phyloP scores from a whole-genome alignment of 2,113 vertebrate species.

The Nicator chloris region DNA sequence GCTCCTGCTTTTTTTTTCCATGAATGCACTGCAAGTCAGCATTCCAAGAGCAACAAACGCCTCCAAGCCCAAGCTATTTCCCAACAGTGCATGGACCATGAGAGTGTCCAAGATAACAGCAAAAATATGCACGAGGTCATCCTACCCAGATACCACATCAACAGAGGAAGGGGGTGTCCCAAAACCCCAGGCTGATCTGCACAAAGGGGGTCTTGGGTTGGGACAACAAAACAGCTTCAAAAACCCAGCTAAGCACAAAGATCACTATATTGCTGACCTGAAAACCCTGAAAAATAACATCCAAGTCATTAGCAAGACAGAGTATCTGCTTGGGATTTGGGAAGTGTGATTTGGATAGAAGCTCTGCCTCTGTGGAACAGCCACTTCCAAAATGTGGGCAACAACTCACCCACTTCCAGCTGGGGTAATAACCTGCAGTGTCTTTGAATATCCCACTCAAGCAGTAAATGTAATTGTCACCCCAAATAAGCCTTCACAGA shows the following conservation, averaged over 20 bases:
- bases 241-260: not conserved
- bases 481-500: not conserved
- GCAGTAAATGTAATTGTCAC: not conserved
- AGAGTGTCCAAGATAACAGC: not conserved
- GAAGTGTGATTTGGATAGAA: not conserved
- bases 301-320: not conserved
- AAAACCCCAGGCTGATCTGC: not conserved
- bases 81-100: not conserved
- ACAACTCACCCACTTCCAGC: not conserved
- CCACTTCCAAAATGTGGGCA: not conserved
- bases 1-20: conserved; percentile 40
- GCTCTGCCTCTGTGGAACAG: not conserved
- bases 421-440: not conserved
- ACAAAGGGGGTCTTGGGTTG: not conserved
- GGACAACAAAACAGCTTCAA: not conserved
- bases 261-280: not conserved
- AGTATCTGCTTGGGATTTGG: not conserved
- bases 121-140: not conserved
- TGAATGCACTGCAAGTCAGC: not conserved
- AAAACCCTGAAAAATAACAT: not conserved
- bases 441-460: not conserved
- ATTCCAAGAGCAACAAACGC: conserved; percentile 47
- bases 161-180: not conserved
- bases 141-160: not conserved
- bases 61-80: conserved; percentile 8